Conservation (phyloP, 2,113 vertebrate genomes). For the Periophthalmodon schlosseri region DNA sequence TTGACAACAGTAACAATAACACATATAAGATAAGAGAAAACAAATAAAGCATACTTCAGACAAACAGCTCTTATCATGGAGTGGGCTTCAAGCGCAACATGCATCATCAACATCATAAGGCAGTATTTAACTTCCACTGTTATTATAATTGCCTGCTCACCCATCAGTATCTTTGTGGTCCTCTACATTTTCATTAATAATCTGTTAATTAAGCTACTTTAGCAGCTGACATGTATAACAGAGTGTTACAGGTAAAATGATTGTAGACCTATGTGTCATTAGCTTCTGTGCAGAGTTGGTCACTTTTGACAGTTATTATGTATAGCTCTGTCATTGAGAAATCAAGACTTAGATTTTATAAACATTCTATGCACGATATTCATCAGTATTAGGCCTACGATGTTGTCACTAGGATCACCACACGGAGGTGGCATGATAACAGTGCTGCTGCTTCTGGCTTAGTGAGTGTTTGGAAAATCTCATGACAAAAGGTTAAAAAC, state of each 20-base stretch:
- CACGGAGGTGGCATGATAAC: neutral
- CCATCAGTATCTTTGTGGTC: slow-evolving; percentile 15
- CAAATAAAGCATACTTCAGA: slow-evolving; percentile 23
- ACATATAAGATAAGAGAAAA: slow-evolving; percentile 5
- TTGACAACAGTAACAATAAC: slow-evolving; percentile 12
- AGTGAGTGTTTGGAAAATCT: too few relatives aligned
- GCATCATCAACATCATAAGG: slow-evolving; percentile 2
- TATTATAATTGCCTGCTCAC: slow-evolving; percentile 30
- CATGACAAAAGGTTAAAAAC: neutral
- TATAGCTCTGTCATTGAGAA: neutral
- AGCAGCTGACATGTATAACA: slow-evolving; percentile 5
- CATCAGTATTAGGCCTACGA: too few relatives aligned
- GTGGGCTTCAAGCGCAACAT: slow-evolving; percentile 25
- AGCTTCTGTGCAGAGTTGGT: neutral
- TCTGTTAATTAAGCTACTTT: slow-evolving; percentile 22
- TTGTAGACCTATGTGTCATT: slow-evolving; percentile 1
- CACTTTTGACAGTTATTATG: neutral
- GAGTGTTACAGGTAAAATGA: slow-evolving; percentile 5
- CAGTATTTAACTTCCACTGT: slow-evolving; percentile 40
- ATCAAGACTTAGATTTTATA: neutral
- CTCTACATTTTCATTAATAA: slow-evolving; percentile 36
- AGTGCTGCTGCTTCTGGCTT: neutral
- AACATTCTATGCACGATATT: too few relatives aligned
- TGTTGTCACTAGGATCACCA: neutral
- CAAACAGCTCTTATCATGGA: slow-evolving; percentile 19